Percentiles rank a stretch among this genome's conserved stretches.
Evolutionary conservation across 2,888 invertebrate species (phyloP).

Genomic region (Dioctria rufipes): DNA sequence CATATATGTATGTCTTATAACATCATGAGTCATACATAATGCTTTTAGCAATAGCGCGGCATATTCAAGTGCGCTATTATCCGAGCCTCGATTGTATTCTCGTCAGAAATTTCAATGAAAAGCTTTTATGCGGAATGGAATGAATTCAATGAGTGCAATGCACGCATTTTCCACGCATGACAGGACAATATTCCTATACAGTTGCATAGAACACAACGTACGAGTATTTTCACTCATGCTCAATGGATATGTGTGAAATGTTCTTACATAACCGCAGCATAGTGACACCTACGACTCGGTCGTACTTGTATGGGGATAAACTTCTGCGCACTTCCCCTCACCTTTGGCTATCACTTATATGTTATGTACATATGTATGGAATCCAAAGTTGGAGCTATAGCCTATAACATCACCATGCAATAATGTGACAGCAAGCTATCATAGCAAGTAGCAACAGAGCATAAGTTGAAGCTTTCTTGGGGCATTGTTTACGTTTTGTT

Average conservation of each 20-base stretch:
- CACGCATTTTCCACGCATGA: constrained; percentile 42
- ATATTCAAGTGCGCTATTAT: not conserved
- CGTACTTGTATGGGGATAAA: not conserved
- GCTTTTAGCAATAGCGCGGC: too few species aligned
- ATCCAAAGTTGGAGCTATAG: not conserved
- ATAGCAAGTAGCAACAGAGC: constrained; percentile 24
- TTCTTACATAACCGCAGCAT: constrained; percentile 17
- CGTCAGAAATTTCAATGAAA: constrained; percentile 38
- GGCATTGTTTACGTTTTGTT: constrained; percentile 39
- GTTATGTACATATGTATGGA: too few species aligned
- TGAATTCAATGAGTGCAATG: constrained; percentile 35
- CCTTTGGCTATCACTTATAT: not conserved
- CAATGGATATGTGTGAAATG: not conserved
- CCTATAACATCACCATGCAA: not conserved
- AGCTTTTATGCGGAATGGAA: constrained; percentile 35
- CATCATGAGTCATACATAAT: too few species aligned
- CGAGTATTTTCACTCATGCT: not conserved
- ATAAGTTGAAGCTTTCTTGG: not conserved
- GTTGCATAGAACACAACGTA: not conserved
- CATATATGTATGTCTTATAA: too few species aligned
- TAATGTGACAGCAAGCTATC: not conserved
- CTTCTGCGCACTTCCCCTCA: constrained; percentile 19
- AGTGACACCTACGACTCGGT: constrained; percentile 10
- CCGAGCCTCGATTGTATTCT: not conserved
- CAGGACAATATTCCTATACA: not conserved